Conservation (phyloP, 1,140 invertebrate species). For the Rhyzopertha dominica region DNA sequence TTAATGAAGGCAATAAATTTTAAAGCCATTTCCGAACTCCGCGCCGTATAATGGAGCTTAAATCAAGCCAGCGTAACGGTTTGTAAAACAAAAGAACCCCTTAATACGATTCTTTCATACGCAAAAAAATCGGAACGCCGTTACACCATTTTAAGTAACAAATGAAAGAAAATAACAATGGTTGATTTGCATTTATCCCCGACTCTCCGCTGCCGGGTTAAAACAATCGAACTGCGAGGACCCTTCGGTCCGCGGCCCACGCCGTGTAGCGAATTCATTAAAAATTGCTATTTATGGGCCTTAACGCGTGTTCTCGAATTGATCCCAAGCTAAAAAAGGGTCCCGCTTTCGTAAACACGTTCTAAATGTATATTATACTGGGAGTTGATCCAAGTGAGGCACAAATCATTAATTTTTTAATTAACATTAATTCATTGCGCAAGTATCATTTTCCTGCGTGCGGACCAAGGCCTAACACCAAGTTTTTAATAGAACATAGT, state of each 20-base stretch:
- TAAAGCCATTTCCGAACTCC: conserved; percentile 25
- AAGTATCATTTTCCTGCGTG: too few relatives aligned
- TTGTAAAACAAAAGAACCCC: conserved; percentile 28
- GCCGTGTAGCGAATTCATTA: conserved; percentile 15
- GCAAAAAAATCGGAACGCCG: conserved; percentile 21
- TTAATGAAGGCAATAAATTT: conserved; percentile 28
- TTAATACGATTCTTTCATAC: conserved; percentile 20
- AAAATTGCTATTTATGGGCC: too few relatives aligned
- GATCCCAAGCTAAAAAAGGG: too few relatives aligned
- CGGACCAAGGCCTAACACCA: too few relatives aligned
- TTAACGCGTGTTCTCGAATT: too few relatives aligned
- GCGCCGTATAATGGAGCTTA: conserved; percentile 27
- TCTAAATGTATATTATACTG: too few relatives aligned
- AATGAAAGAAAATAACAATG: conserved; percentile 27
- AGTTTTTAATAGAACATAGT: too few relatives aligned
- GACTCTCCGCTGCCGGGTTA: too few relatives aligned
- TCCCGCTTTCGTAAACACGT: too few relatives aligned
- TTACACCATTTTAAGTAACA: conserved; percentile 30
- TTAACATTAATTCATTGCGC: too few relatives aligned
- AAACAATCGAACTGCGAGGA: conserved; percentile 22
- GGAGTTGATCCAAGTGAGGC: too few relatives aligned
- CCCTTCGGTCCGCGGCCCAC: conserved; percentile 11
- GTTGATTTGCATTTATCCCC: conserved; percentile 29
- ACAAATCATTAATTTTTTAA: too few relatives aligned
- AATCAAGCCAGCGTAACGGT: conserved; percentile 27